Base-by-base conservation (phyloP, 2,888 invertebrate species). In the Tiliacea citrago region DNA sequence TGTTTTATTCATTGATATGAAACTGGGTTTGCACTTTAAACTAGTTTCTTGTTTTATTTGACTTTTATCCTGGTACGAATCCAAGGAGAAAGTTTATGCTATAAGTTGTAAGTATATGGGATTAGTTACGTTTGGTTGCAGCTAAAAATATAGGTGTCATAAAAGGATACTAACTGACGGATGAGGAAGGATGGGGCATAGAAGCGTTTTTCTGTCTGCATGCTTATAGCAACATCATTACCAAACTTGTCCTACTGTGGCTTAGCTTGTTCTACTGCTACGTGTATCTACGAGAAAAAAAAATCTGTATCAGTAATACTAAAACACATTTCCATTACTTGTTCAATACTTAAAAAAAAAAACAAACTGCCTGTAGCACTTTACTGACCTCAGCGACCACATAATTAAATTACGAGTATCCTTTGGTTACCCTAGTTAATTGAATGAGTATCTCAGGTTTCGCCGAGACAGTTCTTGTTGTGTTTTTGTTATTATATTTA, bases 1-100 rank as follows among this genome's bases (percentile, higher is more conserved):
- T 83, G 73, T 83, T 83, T 80, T 74, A 83, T 77, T 83, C 83
- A 82, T 82, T 75, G 57, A 65, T 81, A 71, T 75, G 61, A 78
- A 74, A 77, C 60, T 75, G 47, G 51, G 58, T 75, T 77, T 66
- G 71, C 68, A 73, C 66, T 75, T 68, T 58, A 74, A 81, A 75
- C 66, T 70, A 70, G 58, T 79, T 82, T 60, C 75, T 39, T 7
- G 58, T 75, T 79, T 82, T 72, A 79, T 82, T 82, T 69, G 67
- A 67, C 21, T 79, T 84, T 72, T 76, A 68, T 68, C 39, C 39
- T 62, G 57, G 62, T 63, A 61, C 45, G 57, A 18, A 67, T 69
- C 63, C 66, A 68, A 77, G 35, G 53, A 67, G 61, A 62, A 69
- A 74, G 53, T 79, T 79, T 65, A 49, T 68, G 12, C n/a, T 65